These are phyloP conservation scores for Brienomyrus brachyistius DNA, from an alignment of 2,113 vertebrate genomes.

Conservation along the genomic window DNA sequence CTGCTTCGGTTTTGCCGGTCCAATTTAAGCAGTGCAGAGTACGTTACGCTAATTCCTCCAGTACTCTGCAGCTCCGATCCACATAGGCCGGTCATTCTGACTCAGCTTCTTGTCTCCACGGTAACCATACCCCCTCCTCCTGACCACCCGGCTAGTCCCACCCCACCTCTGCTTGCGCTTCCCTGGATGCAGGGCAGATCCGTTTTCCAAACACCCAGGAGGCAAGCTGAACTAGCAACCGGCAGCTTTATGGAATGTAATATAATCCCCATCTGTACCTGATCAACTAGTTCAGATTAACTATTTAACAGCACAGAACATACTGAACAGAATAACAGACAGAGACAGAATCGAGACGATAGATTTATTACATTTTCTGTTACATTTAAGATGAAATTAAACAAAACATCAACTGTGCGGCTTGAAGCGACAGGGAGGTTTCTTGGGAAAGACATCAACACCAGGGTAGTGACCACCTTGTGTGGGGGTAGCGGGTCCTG, in stretches of 20 bases:
- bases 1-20: neutral
- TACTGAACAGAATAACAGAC: neutral
- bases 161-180: neutral
- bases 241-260: neutral
- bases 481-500: slow-evolving; percentile 24
- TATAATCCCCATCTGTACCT: neutral
- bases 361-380: slow-evolving; percentile 4
- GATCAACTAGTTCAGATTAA: neutral
- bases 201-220: neutral
- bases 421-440: neutral
- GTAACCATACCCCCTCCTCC: neutral
- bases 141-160: neutral
- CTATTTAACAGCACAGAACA: neutral
- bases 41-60: neutral
- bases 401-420: neutral
- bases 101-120: neutral
- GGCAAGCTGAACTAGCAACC: neutral
- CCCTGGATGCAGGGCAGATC: neutral
- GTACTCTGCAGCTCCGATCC: too few species aligned
- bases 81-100: neutral
- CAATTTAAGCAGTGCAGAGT: neutral
- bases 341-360: neutral
- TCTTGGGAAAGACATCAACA: slow-evolving; percentile 8
- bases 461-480: slow-evolving; percentile 14
- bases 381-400: slow-evolving; percentile 5